These are phyloP conservation scores for Orientallactaga bullata DNA, from an alignment of 2,113 vertebrate genomes.

Conservation along the genomic window DNA sequence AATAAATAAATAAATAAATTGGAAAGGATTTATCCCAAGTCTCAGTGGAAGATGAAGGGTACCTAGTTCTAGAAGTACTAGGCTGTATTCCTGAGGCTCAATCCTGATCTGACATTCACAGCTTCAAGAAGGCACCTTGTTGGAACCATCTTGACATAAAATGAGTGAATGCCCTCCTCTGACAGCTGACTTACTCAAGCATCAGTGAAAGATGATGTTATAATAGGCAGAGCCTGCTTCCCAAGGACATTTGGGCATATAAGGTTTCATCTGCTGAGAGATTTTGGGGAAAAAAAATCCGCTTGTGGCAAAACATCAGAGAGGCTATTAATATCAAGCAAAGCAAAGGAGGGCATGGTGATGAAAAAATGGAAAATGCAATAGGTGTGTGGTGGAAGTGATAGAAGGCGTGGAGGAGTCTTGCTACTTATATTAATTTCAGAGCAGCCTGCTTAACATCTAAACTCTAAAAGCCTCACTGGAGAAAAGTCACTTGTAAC, in stretches of 20 bases:
- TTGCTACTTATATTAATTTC: conserved; percentile 16
- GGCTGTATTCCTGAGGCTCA: neutral
- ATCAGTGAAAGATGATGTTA: conserved; percentile 35
- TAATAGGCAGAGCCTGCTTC: conserved; percentile 41
- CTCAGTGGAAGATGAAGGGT: neutral
- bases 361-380: conserved; percentile 33
- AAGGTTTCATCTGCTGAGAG: conserved; percentile 28
- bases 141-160: neutral
- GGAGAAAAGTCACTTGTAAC: neutral
- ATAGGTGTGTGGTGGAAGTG: neutral
- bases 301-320: neutral
- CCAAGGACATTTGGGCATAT: conserved; percentile 58
- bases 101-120: neutral
- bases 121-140: neutral
- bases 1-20: no score
- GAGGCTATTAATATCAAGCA: conserved; percentile 14
- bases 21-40: neutral
- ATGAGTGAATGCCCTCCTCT: neutral
- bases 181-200: neutral
- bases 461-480: neutral
- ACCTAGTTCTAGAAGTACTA: neutral
- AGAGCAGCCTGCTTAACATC: conserved; percentile 41
- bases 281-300: conserved; percentile 56
- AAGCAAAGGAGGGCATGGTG: conserved; percentile 28
- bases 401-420: neutral